Conservation (phyloP, 2,113 vertebrate genomes). For the Apistogramma diplotaenia region DNA sequence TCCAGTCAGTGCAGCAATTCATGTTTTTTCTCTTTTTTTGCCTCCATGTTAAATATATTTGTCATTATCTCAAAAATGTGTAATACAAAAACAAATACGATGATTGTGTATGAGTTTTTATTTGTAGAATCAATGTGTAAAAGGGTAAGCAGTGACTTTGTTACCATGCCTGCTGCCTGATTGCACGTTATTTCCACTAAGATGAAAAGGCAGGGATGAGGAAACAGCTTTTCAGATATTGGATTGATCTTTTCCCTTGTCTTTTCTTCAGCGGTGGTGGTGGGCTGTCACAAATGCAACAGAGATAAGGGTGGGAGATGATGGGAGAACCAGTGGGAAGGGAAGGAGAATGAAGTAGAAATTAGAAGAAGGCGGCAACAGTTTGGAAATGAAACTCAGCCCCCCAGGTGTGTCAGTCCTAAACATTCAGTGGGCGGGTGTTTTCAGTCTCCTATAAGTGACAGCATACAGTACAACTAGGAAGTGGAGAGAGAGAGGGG, state of each 20-base stretch:
- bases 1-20: constrained; percentile 3
- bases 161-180: not conserved
- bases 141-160: not conserved
- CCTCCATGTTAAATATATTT: not conserved
- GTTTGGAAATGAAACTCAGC: constrained; percentile 61
- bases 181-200: constrained; percentile 3
- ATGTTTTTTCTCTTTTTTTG: not conserved
- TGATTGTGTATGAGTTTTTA: not conserved
- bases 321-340: not conserved
- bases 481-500: constrained; percentile 58
- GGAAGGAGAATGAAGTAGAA: not conserved
- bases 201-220: constrained; percentile 18
- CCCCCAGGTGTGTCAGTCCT: constrained; percentile 66
- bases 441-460: constrained; percentile 58
- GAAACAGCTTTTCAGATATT: constrained; percentile 9
- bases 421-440: constrained; percentile 66
- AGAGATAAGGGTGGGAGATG: not conserved
- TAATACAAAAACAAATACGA: not conserved
- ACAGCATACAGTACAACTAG: constrained; percentile 67
- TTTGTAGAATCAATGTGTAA: not conserved
- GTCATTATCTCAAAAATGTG: not conserved
- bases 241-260: constrained; percentile 24
- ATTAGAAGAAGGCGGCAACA: constrained; percentile 13
- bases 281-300: not conserved
- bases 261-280: not conserved